These are phyloP conservation scores for Zenarchopterus dispar DNA, from an alignment of 2,797 vertebrate species.

Conservation along the genomic window DNA sequence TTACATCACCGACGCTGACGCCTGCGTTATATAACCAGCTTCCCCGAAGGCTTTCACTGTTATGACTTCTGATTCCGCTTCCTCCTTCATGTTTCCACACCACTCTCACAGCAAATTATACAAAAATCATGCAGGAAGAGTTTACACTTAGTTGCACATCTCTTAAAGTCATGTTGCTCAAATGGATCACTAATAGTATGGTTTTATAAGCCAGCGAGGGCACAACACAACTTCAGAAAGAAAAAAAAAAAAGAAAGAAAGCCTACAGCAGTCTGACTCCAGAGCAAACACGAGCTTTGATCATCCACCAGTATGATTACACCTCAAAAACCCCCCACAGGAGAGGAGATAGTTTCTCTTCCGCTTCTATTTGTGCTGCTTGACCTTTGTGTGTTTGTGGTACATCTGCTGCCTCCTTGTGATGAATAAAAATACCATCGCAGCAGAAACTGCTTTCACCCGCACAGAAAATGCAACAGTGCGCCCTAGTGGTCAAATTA, in stretches of 20 bases:
- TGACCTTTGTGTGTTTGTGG: conserved; percentile 68
- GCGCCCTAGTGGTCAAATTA: conserved; percentile 54
- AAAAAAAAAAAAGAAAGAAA: conserved; percentile 21
- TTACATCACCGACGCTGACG: conserved; percentile 42
- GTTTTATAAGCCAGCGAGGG: conserved; percentile 18
- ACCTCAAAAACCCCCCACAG: conserved; percentile 55
- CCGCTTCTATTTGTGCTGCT: conserved; percentile 45
- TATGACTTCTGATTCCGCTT: conserved; percentile 22
- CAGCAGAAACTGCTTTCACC: not conserved
- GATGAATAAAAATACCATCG: conserved; percentile 47
- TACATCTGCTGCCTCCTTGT: conserved; percentile 62
- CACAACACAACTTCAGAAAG: conserved; percentile 20
- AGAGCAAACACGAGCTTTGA: conserved; percentile 61
- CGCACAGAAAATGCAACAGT: conserved; percentile 64
- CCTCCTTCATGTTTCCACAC: conserved; percentile 16
- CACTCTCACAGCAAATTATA: conserved; percentile 11
- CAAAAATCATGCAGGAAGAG: conserved; percentile 5
- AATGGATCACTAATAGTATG: conserved; percentile 7
- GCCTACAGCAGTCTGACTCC: conserved; percentile 42
- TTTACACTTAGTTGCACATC: conserved; percentile 3
- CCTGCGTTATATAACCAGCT: conserved; percentile 50
- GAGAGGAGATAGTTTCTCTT: conserved; percentile 56
- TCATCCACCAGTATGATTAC: conserved; percentile 66
- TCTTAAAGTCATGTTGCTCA: conserved; percentile 4
- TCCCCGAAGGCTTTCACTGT: conserved; percentile 24